Conservation (phyloP, 2,113 vertebrate genomes). For the Alethe diademata region DNA sequence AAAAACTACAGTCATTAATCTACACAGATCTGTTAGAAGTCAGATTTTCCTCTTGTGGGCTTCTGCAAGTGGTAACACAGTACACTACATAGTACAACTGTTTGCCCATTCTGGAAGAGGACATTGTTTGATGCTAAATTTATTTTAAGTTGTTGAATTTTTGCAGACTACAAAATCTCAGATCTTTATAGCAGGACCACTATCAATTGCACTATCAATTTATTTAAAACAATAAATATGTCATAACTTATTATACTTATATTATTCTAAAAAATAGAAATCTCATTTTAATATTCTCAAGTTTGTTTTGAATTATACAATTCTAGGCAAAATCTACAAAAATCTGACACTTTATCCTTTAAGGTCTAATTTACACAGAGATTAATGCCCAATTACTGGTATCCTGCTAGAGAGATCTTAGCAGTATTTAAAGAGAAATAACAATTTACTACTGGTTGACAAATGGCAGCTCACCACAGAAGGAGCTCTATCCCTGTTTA, state of each 20-base stretch:
- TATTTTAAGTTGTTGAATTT: background rate
- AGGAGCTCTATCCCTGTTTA: background rate
- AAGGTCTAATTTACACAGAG: background rate
- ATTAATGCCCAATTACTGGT: background rate
- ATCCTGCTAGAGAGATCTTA: background rate
- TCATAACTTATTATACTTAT: background rate
- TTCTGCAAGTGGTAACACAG: slow-evolving; percentile 66
- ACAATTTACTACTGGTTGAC: background rate
- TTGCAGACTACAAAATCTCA: background rate
- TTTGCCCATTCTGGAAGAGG: background rate
- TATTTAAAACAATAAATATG: slow-evolving; percentile 15
- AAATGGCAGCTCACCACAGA: background rate
- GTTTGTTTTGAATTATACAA: background rate
- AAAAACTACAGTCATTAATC: background rate
- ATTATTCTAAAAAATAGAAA: background rate
- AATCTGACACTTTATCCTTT: background rate
- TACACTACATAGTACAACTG: background rate
- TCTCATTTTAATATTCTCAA: background rate
- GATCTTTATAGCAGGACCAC: background rate
- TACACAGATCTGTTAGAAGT: background rate
- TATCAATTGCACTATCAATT: background rate
- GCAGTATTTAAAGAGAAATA: background rate
- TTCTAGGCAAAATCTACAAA: background rate
- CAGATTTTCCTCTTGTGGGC: slow-evolving; percentile 33
- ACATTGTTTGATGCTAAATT: background rate